A percentile compares a stretch with the other conserved stretches of the same genome.
phyloP scores from a whole-genome alignment of 2,888 invertebrate genomes.

The Nemotelus nigrinus region DNA sequence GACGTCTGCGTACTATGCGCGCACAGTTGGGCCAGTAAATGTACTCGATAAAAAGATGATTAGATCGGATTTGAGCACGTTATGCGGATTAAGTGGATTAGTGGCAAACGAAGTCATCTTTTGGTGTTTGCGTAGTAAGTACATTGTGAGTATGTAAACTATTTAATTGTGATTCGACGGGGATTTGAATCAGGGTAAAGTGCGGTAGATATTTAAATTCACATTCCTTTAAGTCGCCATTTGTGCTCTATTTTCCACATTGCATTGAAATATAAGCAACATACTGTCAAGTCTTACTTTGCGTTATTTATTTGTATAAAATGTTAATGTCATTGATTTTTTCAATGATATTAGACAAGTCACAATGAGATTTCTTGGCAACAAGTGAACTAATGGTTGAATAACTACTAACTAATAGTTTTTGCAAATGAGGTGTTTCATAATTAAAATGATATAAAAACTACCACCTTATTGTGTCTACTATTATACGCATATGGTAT shows the following conservation, averaged over 20 bases:
- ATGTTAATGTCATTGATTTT: not conserved
- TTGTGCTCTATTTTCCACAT: slow-evolving; percentile 16
- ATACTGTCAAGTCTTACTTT: not conserved
- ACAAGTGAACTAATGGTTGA: too few relatives aligned
- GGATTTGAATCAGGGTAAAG: not conserved
- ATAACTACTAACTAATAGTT: too few relatives aligned
- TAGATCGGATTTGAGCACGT: slow-evolving; percentile 2
- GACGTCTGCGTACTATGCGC: not conserved
- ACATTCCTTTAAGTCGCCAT: slow-evolving; percentile 3
- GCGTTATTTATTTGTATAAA: not conserved
- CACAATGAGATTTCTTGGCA: too few relatives aligned
- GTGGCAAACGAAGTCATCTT: slow-evolving; percentile 25
- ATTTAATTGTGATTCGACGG: slow-evolving; percentile 28
- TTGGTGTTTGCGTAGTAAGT: not conserved
- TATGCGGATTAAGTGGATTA: slow-evolving; percentile 31
- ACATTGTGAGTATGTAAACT: not conserved
- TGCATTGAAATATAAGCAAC: not conserved
- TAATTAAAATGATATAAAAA: too few relatives aligned
- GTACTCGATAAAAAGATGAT: slow-evolving; percentile 17
- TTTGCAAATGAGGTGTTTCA: too few relatives aligned
- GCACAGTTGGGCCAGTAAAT: slow-evolving; percentile 19
- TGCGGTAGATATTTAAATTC: not conserved
- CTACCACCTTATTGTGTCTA: too few relatives aligned
- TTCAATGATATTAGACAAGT: too few relatives aligned
- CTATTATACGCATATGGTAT: too few relatives aligned